phyloP scores from a whole-genome alignment of 2,888 invertebrate genomes.

The Dryococelus australis region DNA sequence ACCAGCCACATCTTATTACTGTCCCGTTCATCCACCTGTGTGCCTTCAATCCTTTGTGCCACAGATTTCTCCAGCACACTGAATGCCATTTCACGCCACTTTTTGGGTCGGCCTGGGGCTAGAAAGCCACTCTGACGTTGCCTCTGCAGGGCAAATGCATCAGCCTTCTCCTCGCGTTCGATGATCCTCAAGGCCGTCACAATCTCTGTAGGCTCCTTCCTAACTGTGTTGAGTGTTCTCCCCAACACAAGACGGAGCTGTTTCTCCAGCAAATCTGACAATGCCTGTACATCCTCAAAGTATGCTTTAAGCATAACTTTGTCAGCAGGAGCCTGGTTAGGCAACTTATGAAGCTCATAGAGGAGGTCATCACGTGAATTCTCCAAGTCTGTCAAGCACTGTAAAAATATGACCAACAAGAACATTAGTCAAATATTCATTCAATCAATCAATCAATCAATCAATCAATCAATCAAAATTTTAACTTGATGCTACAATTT shows the following conservation, averaged over 20 bases:
- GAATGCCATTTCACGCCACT: constrained; percentile 88
- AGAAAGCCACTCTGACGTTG: constrained; percentile 85
- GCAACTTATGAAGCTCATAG: constrained; percentile 91
- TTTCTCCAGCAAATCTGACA: constrained; percentile 88
- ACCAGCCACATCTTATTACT: constrained; percentile 97
- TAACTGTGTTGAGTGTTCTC: constrained; percentile 90
- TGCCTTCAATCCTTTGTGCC: constrained; percentile 89
- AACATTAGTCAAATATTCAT: background rate
- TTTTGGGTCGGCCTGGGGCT: constrained; percentile 93
- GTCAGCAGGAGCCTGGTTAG: constrained; percentile 89
- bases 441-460: too few species aligned
- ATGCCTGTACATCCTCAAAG: constrained; percentile 92
- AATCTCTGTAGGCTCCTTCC: constrained; percentile 93
- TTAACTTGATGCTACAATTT: too few species aligned
- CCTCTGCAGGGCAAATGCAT: constrained; percentile 83
- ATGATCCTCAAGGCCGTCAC: constrained; percentile 96
- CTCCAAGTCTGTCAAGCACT: constrained; percentile 93
- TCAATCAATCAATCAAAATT: too few species aligned
- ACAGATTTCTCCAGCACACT: constrained; percentile 82
- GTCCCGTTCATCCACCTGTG: constrained; percentile 88
- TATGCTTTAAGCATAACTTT: constrained; percentile 93
- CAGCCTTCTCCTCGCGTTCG: constrained; percentile 95
- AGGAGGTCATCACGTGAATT: constrained; percentile 95
- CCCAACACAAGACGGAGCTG: constrained; percentile 90
- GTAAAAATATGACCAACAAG: constrained; percentile 49